Percentiles rank a stretch among this genome's conserved stretches.
Evolutionary conservation across 2,888 invertebrate genomes (phyloP).

Genomic region (Meteorus cinctellus): DNA sequence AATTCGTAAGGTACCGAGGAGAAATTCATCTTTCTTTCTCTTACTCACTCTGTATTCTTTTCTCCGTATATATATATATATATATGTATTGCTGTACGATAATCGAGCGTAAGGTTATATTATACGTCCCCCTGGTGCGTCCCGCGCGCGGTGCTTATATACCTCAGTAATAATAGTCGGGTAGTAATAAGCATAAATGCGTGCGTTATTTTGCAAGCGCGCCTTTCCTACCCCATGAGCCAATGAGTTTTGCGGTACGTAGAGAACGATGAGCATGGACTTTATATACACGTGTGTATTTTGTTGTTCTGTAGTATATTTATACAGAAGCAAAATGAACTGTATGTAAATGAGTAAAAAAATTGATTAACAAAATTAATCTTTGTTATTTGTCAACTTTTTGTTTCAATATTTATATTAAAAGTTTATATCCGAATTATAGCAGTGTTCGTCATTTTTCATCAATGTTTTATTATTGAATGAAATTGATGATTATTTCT

Average conservation of each 20-base stretch:
- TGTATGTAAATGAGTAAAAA: too few species aligned
- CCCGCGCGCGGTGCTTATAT: constrained; percentile 17
- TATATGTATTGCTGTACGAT: constrained; percentile 21
- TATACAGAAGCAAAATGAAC: too few species aligned
- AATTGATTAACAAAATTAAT: too few species aligned
- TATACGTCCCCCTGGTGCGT: neutral
- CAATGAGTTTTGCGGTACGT: constrained; percentile 11
- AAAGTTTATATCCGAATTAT: too few species aligned
- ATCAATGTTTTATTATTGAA: too few species aligned
- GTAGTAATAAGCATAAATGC: constrained; percentile 40
- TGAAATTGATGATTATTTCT: too few species aligned
- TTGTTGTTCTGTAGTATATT: neutral
- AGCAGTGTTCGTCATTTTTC: too few species aligned
- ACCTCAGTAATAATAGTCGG: constrained; percentile 34
- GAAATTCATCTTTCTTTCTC: constrained; percentile 37
- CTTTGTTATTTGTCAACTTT: too few species aligned
- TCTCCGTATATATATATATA: constrained; percentile 12
- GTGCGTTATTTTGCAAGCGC: constrained; percentile 35
- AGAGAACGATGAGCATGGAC: neutral
- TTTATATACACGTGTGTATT: neutral
- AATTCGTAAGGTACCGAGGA: constrained; percentile 30
- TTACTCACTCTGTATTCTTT: neutral
- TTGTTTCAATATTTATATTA: too few species aligned
- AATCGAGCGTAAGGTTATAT: constrained; percentile 34
- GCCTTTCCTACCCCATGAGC: constrained; percentile 24